Percentiles rank a stretch among this genome's conserved stretches.
Evolutionary conservation across 2,113 vertebrate genomes (phyloP).

Genomic region (Procavia capensis): DNA sequence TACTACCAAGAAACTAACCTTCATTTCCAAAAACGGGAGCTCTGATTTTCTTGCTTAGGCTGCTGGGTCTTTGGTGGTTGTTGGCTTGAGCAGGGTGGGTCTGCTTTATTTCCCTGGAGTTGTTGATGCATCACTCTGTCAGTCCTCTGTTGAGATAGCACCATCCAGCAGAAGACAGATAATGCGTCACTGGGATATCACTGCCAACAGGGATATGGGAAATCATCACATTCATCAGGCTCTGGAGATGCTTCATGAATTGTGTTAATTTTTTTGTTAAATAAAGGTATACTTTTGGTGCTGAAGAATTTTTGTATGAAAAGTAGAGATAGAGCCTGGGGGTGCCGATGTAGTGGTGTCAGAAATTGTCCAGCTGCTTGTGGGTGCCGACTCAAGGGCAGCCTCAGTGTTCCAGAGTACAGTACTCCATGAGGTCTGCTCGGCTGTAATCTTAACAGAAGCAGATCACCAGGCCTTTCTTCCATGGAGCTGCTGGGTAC

Average conservation of each 20-base stretch:
- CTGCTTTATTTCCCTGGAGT: not conserved
- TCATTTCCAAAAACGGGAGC: not conserved
- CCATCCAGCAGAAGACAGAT: not conserved
- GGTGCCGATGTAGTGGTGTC: not conserved
- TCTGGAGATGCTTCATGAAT: not conserved
- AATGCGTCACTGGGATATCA: not conserved
- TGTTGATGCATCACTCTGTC: not conserved
- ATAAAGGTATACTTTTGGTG: not conserved
- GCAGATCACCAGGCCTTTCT: not conserved
- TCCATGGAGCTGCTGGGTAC: not conserved
- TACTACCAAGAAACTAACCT: not conserved
- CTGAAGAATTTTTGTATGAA: not conserved
- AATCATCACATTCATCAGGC: not conserved
- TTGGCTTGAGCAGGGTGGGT: not conserved
- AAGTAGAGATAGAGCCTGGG: not conserved
- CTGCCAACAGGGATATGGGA: not conserved
- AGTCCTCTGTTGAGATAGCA: not conserved
- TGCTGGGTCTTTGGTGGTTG: not conserved
- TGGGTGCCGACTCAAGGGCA: too few relatives aligned
- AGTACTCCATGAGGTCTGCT: not conserved
- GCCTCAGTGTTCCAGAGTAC: not conserved
- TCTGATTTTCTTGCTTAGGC: not conserved
- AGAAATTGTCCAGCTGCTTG: not conserved
- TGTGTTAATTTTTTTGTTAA: slow-evolving; percentile 23
- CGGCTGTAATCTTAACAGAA: not conserved